These are phyloP conservation scores for Ypsolopha scabrella DNA, from an alignment of 2,888 invertebrate genomes.

Conservation along the genomic window DNA sequence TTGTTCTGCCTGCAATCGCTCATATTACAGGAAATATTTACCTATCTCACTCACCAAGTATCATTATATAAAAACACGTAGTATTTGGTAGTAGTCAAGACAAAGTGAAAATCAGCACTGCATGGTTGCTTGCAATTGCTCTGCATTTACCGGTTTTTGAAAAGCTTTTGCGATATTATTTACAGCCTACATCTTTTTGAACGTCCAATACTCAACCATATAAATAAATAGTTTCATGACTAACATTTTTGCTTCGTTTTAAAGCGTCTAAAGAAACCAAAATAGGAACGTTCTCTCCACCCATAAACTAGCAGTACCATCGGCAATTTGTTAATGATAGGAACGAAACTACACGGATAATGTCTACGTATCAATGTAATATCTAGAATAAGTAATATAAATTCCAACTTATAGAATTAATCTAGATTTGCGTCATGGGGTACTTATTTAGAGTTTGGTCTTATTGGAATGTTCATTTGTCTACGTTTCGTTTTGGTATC, in stretches of 20 bases:
- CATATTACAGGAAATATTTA: no score
- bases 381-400: not conserved
- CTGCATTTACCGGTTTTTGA: no score
- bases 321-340: conserved; percentile 60
- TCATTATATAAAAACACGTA: no score
- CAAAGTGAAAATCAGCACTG: no score
- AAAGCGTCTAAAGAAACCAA: conserved; percentile 6
- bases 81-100: no score
- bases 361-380: conserved; percentile 1
- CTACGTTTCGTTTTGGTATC: no score
- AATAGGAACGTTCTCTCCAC: conserved; percentile 11
- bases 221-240: not conserved
- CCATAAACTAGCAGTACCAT: conserved; percentile 30
- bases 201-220: not conserved
- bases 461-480: no score
- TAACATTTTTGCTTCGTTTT: not conserved
- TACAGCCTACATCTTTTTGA: not conserved
- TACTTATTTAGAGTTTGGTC: no score
- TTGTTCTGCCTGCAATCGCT: no score
- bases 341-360: conserved; percentile 25
- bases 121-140: no score
- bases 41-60: no score
- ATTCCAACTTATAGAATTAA: not conserved
- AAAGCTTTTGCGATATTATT: conserved; percentile 1
- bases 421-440: not conserved